These are phyloP conservation scores for Cygnus buccinator DNA, from an alignment of 2,113 vertebrate genomes.

Conservation along the genomic window DNA sequence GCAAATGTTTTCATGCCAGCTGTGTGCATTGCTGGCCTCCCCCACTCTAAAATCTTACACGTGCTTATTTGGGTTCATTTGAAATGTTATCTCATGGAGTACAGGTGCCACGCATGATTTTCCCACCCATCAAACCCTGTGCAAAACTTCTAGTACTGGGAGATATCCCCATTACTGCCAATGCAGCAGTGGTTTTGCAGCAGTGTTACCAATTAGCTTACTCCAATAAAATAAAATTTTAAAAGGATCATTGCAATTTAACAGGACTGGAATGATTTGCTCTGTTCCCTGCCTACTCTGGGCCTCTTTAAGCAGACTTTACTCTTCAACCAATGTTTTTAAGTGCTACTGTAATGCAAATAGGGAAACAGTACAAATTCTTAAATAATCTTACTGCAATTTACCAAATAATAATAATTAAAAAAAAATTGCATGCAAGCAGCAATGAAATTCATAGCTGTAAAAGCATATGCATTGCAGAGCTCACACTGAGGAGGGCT, in stretches of 20 bases:
- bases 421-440: background rate
- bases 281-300: background rate
- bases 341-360: background rate
- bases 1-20: background rate
- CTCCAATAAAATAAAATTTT: background rate
- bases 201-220: background rate
- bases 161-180: background rate
- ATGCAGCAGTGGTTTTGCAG: background rate
- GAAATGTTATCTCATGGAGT: background rate
- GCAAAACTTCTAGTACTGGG: background rate
- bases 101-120: background rate
- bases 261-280: background rate
- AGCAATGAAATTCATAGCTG: background rate
- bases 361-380: background rate
- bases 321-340: background rate
- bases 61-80: conserved; percentile 4
- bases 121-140: background rate
- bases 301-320: background rate
- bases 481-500: background rate
- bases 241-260: background rate
- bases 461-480: background rate
- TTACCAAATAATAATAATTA: background rate
- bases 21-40: background rate
- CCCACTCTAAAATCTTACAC: background rate
- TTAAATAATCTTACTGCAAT: background rate